These are phyloP conservation scores for Pemphredon lugubris DNA, from an alignment of 2,888 invertebrate genomes.

Conservation along the genomic window DNA sequence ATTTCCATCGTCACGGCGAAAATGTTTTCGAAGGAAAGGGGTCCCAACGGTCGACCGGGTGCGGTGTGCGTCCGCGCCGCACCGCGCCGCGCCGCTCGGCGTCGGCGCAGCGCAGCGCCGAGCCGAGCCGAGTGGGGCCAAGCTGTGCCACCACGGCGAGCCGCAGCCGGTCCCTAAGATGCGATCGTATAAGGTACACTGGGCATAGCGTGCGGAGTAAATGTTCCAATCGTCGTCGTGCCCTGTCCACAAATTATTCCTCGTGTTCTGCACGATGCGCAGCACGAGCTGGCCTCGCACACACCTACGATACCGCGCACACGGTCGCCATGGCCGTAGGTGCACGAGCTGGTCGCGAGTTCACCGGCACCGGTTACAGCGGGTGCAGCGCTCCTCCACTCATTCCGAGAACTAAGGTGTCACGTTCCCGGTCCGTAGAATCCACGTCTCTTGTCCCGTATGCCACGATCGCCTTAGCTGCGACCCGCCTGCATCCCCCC, in stretches of 20 bases:
- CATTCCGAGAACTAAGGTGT: constrained; percentile 71
- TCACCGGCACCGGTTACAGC: constrained; percentile 47
- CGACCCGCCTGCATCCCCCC: too few species aligned
- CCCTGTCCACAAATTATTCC: constrained; percentile 78
- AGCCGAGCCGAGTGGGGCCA: too few species aligned
- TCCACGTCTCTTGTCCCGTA: constrained; percentile 71
- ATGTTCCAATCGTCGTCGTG: constrained; percentile 75
- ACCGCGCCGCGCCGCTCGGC: too few species aligned
- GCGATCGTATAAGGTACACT: constrained; percentile 64
- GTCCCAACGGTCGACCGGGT: constrained; percentile 57
- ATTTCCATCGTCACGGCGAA: too few species aligned
- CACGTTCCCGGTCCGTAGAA: constrained; percentile 64
- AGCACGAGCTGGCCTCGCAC: constrained; percentile 65
- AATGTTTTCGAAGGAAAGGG: constrained; percentile 44
- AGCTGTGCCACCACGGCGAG: too few species aligned
- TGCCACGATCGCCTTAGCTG: constrained; percentile 77
- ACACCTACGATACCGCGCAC: neutral
- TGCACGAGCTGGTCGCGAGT: constrained; percentile 43
- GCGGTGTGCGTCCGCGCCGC: too few species aligned
- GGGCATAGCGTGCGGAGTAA: constrained; percentile 70
- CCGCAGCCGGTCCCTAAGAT: constrained; percentile 59
- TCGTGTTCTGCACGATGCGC: constrained; percentile 73
- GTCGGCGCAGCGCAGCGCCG: too few species aligned
- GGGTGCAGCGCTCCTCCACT: constrained; percentile 61
- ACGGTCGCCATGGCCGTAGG: neutral